Evolutionary conservation across 1,140 invertebrate species (phyloP).

Genomic region (Cheumatopsyche charites): DNA sequence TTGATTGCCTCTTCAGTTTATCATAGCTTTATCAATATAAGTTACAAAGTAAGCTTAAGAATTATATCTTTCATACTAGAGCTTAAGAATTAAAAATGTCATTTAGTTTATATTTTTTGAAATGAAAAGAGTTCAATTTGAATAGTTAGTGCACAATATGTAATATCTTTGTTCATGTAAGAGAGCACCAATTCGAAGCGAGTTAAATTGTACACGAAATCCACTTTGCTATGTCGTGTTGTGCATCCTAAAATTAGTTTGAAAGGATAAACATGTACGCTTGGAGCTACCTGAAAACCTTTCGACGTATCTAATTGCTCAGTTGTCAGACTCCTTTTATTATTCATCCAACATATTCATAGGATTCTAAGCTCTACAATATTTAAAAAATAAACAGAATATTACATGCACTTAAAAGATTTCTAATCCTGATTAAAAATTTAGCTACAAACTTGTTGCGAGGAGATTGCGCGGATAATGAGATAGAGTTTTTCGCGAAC

Average conservation of each 20-base stretch:
- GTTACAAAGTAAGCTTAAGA: too few relatives aligned
- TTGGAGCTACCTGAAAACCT: conserved; percentile 29
- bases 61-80: too few relatives aligned
- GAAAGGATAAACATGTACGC: conserved; percentile 37
- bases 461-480: conserved; percentile 8
- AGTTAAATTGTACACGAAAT: conserved; percentile 39
- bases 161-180: not conserved
- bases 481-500: conserved; percentile 8
- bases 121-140: not conserved
- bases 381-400: too few relatives aligned
- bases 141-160: not conserved
- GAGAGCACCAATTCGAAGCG: conserved; percentile 6
- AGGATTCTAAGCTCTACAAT: too few relatives aligned
- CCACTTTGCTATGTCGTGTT: conserved; percentile 12
- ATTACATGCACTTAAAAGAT: too few relatives aligned
- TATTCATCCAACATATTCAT: not conserved
- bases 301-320: conserved; percentile 16
- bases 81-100: too few relatives aligned
- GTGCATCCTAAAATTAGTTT: conserved; percentile 31
- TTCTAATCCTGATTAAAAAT: too few relatives aligned
- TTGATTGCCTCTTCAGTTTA: too few relatives aligned
- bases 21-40: too few relatives aligned
- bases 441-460: not conserved
- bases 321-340: not conserved
- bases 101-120: not conserved